Evolutionary conservation across 92 coral and sea anemone species (phyloP), one percentile per base, ranked within the genome.

Genomic region (Hydrozoanthus gracilis): DNA sequence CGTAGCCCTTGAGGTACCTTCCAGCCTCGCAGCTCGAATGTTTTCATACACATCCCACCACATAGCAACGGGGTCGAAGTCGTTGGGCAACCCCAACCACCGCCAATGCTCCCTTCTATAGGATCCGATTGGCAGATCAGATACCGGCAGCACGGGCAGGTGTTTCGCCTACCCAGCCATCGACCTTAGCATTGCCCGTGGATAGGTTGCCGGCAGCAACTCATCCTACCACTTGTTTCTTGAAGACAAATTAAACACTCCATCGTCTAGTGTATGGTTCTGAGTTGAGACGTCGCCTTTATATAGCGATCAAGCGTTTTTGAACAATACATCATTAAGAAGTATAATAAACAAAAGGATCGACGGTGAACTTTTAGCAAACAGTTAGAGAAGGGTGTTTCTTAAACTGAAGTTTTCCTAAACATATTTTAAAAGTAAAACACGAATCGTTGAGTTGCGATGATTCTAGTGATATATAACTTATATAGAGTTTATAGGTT

Each of bases 191-290:
- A 71, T 71, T 39, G 50, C 4, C 51, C 76, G 76, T 71, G 51
- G 76, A 35, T 44, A 52, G 76, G 76, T 71, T 71, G 76, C 76
- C 76, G 15, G 77, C 77, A 72, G 52, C 55, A 45, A 46, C 77
- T 72, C 77, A 72, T 72, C 77, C 77, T 72, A 72, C 77, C 77
- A 72, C 55, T 72, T 46, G 77, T 72, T 72, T 2, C 18, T 72
- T 72, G 2, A 0, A 68, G 45, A 16, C 73, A 68, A n/a, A 68
- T 68, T 17, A 68, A 18, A 18, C 20, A 68, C 10, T 68, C 73
- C 73, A 68, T 68, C 73, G 44, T 68, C 18, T 68, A 17, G 46
- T 68, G 44, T 17, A 68, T 68, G 6, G 73, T 68, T 68, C 9
- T 68, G 44, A 68, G 73, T 68, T 68, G 73, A 17, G 73, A 68